Base-by-base conservation (phyloP, 2,888 invertebrate genomes). In the Rhaphigaster nebulosa region DNA sequence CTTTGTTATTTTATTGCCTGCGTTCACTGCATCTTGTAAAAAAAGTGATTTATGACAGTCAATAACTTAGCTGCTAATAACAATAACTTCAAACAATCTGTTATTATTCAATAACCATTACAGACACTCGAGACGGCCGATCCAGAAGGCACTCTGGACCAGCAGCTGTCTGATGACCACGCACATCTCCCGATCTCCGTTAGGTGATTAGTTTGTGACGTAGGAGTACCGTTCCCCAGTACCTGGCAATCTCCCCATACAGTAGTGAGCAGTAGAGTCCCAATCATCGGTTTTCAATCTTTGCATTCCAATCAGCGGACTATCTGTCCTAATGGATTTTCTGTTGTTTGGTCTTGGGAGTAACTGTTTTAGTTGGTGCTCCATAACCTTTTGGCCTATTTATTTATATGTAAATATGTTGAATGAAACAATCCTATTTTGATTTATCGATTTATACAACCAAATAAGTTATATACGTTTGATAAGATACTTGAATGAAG, bases 171-270 rank as follows among this genome's bases (percentile, higher is more conserved):
- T 84, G 84, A 84, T 84, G 84, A 84, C 84, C 45, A 45, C 41
- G 84, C 84, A 50, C 45, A 45, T 84, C 84, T 84, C 20, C 23
- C 3, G 41, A 41, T 84, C 84, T 84, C 84, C 84, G 84, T 84
- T 84, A 84, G n/a, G 45, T 50, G 84, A 84, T 84, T 84, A 84
- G 84, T 84, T 84, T 84, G 84, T 84, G 84, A 84, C 84, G 84
- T 84, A 45, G 84, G 45, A 12, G 84, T 84, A 84, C 84, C 84
- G 84, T 84, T 84, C 84, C n/a, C 45, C 41, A 0, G 84, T 50
- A 45, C 84, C 45, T 45, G 84, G 84, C 45, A 84, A 84, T 84
- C 84, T 84, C 41, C 80, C 23, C 45, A 15, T 45, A 41, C 45
- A 50, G 45, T 50, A 84, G 84, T 84, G 41, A 84, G 45, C 45